Conservation (phyloP, 2,797 vertebrate species). For the Gobionotothen gibberifrons region DNA sequence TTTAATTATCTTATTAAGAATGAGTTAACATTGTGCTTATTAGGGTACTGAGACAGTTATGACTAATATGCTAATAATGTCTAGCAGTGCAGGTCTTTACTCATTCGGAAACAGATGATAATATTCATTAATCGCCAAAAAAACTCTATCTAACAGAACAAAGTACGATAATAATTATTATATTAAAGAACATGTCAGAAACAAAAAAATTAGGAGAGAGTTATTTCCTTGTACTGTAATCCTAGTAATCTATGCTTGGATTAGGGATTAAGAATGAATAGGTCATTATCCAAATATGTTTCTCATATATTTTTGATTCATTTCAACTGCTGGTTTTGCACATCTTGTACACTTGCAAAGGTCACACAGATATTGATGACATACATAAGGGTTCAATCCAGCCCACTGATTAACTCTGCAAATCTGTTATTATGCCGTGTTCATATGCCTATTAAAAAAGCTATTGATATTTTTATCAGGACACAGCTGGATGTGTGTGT, state of each 20-base stretch:
- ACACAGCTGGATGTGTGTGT: too few species aligned
- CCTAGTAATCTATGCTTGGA: background rate
- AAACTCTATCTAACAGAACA: background rate
- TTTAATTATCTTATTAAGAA: conserved; percentile 4
- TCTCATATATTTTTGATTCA: background rate
- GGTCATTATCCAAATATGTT: too few species aligned
- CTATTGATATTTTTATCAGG: too few species aligned
- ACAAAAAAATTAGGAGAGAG: background rate
- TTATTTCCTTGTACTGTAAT: background rate
- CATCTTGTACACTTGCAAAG: background rate
- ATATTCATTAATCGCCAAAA: background rate
- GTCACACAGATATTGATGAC: background rate
- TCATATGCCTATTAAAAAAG: too few species aligned
- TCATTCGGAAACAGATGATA: background rate
- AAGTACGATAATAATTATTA: background rate
- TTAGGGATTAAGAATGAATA: background rate
- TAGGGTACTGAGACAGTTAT: conserved; percentile 7
- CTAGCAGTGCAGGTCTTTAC: background rate
- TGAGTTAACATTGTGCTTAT: background rate
- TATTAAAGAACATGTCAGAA: background rate
- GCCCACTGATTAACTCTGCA: too few species aligned
- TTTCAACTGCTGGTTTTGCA: background rate
- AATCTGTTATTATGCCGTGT: too few species aligned
- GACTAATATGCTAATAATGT: background rate
- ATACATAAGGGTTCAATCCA: too few species aligned